Evolutionary conservation across 2,888 invertebrate genomes (phyloP), one percentile per base, ranked within the genome.

Genomic region (Oligia fasciuncula): DNA sequence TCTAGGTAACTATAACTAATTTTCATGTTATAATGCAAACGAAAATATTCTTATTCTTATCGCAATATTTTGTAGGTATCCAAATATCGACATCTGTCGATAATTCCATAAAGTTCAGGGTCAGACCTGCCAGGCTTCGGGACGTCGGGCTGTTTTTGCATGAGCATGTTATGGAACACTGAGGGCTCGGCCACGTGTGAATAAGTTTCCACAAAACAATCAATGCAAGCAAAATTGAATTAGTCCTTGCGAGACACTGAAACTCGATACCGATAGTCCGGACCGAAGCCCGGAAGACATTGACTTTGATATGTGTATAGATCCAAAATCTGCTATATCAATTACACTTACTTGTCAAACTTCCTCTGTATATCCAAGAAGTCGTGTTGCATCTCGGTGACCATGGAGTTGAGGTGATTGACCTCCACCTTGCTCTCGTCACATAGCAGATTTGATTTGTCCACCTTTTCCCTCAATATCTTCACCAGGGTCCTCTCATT

Each of bases 351-450:
- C 97, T 95, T 96, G 75, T 96, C 96, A 90, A 93, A 94, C 86
- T 95, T 95, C 82, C 95, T 93, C 86, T 96, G 95, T 89, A 96
- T 91, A 79, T 95, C 95, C 57, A 94, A 91, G 81, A 90, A 95
- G 85, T 97, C 96, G 74, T 96, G 95, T 75, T 96, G 96, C 93
- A 97, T 94, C 40, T 96, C 96, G 1, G 94, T 95, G 74, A 96
- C 93, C 77, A 95, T 87, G 0, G 95, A 93, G 84, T 95, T 95
- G 23, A 96, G 92, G 80, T 95, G 95, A 79, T 94, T 94, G 69
- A 95, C 93, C 87, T 97, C 97, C 0, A 95, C 94, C 89, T 96
- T 97, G 90, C 97, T 97, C 84, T 97, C 97, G 80, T 96, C 96
- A 79, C 96, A 94, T 74, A 97, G 91, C 78, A 95, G 87, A 85